Conservation (phyloP, 2,888 invertebrate genomes). For the Cryptophagus acutangulus region DNA sequence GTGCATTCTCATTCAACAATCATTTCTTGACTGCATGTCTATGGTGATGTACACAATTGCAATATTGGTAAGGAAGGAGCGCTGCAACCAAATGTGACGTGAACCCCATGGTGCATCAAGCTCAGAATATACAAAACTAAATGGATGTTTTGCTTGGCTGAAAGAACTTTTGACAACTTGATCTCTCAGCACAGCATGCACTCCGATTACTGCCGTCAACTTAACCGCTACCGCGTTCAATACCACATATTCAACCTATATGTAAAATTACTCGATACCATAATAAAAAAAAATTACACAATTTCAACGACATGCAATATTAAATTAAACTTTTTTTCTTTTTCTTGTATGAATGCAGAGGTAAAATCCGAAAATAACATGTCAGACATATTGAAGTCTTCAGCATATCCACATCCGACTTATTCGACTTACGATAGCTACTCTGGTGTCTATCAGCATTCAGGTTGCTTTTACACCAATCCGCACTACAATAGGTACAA, state of each 20-base stretch:
- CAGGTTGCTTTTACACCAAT: slow-evolving; percentile 42
- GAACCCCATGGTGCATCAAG: slow-evolving; percentile 34
- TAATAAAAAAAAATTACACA: too few species aligned
- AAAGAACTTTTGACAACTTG: slow-evolving; percentile 39
- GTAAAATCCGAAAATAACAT: slow-evolving; percentile 39
- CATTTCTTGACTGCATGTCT: too few species aligned
- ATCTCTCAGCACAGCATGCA: slow-evolving; percentile 39
- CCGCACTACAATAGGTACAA: slow-evolving; percentile 38
- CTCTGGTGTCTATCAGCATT: slow-evolving; percentile 42
- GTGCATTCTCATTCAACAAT: too few species aligned
- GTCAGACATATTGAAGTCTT: slow-evolving; percentile 35
- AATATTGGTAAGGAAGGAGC: too few species aligned
- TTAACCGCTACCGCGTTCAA: slow-evolving; percentile 23
- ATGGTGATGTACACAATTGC: too few species aligned
- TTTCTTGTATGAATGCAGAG: too few species aligned
- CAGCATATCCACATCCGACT: too few species aligned
- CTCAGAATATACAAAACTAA: slow-evolving; percentile 39
- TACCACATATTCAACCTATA: neutral
- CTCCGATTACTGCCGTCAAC: slow-evolving; percentile 33
- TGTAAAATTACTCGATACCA: neutral
- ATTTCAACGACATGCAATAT: too few species aligned
- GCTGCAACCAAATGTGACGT: too few species aligned
- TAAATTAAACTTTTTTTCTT: too few species aligned
- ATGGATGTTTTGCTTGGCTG: slow-evolving; percentile 37
- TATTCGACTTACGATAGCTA: slow-evolving; percentile 34